phyloP scores from a whole-genome alignment of 2,797 vertebrate genomes.

The Amblyraja radiata region DNA sequence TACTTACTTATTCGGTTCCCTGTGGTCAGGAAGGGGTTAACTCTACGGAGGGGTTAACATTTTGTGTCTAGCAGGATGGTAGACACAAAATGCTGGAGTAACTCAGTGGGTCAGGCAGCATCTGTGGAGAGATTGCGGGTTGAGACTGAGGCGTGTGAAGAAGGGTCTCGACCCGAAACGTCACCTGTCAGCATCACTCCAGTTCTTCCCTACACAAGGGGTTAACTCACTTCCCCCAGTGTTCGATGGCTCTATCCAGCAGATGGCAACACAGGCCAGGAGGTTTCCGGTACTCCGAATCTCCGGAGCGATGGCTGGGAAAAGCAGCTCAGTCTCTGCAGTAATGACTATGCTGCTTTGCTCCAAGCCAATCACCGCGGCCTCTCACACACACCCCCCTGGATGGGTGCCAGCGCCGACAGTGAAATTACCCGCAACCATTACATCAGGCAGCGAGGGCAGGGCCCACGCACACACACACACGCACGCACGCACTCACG shows the following conservation, averaged over 20 bases:
- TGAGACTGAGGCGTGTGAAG: too few species aligned
- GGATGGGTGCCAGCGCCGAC: not conserved
- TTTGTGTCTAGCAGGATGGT: too few species aligned
- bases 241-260: not conserved
- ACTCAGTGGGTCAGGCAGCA: too few species aligned
- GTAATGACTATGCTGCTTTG: not conserved
- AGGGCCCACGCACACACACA: not conserved
- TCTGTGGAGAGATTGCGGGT: too few species aligned
- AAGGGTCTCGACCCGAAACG: too few species aligned
- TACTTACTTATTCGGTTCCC: too few species aligned
- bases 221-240: not conserved
- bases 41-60: too few species aligned
- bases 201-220: too few species aligned
- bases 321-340: not conserved
- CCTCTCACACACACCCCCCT: constrained; percentile 15
- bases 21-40: too few species aligned
- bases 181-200: too few species aligned
- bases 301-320: not conserved
- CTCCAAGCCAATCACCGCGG: not conserved
- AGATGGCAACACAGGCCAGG: not conserved
- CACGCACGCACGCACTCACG: not conserved
- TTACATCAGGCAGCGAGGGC: constrained; percentile 15
- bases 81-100: too few species aligned
- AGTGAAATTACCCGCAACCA: not conserved
- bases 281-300: not conserved